Evolutionary conservation across 2,888 invertebrate genomes (phyloP), one percentile per base, ranked within the genome.

Genomic region (Ariolimax columbianus): DNA sequence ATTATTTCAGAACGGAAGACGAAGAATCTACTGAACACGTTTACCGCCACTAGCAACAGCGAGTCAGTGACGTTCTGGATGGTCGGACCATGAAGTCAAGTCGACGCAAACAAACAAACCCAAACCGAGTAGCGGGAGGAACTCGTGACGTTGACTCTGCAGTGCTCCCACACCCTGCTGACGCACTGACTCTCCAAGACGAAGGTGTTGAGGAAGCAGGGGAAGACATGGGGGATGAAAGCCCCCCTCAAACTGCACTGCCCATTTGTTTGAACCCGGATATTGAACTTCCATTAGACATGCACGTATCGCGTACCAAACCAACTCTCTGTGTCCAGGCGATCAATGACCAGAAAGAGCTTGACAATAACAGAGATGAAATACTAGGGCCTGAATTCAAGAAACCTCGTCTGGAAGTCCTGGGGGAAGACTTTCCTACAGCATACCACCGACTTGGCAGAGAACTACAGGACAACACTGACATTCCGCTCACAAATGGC

Each of bases 381-480:
- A 66, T 68, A 17, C 88, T 87, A 36, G 82, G 86, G 19, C 63
- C 86, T 30, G 26, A 70, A 40, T n/a, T 80, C 2, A 83, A 79
- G 19, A 86, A 81, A 68, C 86, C 85, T 7, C 66, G 84, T 43
- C 33, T 85, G 26, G 78, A 86, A 63, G 70, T 47, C 33, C 80
- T 84, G 47, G 47, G 63, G n/a, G 82, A 77, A 23, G 87, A 88
- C 23, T 94, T 91, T 87, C 93, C 93, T n/a, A 94, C 94, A 23
- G 92, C 92, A 47, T 94, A 94, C 97, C 36, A 98, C 97, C 97
- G 97, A 97, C 91, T 96, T 97, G 91, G 98, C 97, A 94, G 95
- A 97, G 91, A 98, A 97, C 94, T 97, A 59, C 91, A 91, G 51
- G 85, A 85, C 36, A 77, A 23, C 23, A 66, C 81, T 0, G 81